A percentile compares a stretch with the other conserved stretches of the same genome.
These are phyloP conservation scores for Geococcyx californianus DNA, from an alignment of 2,113 vertebrate species.

Conservation along the genomic window DNA sequence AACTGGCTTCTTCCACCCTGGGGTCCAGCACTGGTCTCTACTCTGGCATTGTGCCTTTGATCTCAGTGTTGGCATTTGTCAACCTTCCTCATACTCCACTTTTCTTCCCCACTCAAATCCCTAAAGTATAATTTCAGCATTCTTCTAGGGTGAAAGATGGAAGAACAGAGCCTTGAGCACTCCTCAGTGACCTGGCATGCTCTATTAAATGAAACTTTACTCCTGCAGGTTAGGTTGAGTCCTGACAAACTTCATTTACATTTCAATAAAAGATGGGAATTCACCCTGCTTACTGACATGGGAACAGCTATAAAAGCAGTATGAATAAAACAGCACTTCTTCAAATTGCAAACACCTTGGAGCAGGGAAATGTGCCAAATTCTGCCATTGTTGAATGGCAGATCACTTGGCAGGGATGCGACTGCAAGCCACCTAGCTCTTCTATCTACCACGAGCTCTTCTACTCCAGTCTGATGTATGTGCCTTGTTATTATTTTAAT, in stretches of 20 bases:
- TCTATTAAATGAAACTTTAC: background rate
- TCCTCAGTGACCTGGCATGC: background rate
- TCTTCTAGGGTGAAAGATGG: background rate
- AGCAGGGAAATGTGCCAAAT: background rate
- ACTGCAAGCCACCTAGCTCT: background rate
- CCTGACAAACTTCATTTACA: background rate
- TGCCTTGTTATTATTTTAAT: background rate
- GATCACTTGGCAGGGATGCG: background rate
- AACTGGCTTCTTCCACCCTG: background rate
- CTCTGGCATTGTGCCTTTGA: background rate
- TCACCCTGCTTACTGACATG: background rate
- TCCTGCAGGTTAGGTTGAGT: background rate
- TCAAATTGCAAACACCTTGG: background rate
- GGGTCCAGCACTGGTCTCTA: background rate
- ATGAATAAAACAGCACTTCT: background rate
- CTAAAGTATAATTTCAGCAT: background rate
- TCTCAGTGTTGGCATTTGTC: background rate
- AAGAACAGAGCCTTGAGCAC: background rate
- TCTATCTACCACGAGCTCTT: background rate
- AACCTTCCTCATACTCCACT: background rate
- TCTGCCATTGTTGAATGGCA: background rate
- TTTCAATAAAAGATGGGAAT: background rate
- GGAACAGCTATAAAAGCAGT: background rate
- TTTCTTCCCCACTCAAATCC: background rate
- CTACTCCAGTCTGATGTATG: background rate